Conservation (phyloP, 2,888 invertebrate genomes). For the Eurois occulta region DNA sequence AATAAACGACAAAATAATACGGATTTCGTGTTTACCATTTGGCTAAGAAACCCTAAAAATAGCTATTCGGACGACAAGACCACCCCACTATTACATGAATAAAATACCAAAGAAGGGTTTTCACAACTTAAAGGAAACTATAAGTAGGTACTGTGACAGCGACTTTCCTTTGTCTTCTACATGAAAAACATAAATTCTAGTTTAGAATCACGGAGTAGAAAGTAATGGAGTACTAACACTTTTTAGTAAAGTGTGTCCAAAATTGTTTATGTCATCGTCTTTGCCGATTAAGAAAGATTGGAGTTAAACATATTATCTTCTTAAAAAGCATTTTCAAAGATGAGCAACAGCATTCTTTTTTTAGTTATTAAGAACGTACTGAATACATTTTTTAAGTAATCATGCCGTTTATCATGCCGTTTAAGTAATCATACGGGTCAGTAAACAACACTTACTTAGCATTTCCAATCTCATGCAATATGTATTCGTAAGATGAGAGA, state of each 20-base stretch:
- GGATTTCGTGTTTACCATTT: background rate
- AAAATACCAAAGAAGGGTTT: conserved; percentile 16
- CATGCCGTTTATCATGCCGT: too few species aligned
- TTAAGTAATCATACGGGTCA: background rate
- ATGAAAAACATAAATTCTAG: conserved; percentile 23
- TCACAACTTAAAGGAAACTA: conserved; percentile 13
- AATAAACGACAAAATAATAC: background rate
- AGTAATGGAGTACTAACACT: background rate
- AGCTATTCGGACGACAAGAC: background rate
- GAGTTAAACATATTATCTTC: background rate
- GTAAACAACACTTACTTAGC: background rate
- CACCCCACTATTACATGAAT: conserved; percentile 9
- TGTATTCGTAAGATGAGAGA: background rate
- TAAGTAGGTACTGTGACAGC: conserved; percentile 8
- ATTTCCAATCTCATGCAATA: background rate
- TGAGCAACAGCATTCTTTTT: background rate
- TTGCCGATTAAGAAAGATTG: background rate
- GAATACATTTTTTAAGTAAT: background rate
- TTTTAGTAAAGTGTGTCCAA: background rate
- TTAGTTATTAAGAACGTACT: background rate
- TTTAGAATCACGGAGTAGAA: background rate
- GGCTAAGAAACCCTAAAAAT: background rate
- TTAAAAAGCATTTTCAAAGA: background rate
- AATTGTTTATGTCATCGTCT: background rate
- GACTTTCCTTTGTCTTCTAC: background rate